These are phyloP conservation scores for Naja naja DNA, from an alignment of 2,113 vertebrate species.

Conservation along the genomic window DNA sequence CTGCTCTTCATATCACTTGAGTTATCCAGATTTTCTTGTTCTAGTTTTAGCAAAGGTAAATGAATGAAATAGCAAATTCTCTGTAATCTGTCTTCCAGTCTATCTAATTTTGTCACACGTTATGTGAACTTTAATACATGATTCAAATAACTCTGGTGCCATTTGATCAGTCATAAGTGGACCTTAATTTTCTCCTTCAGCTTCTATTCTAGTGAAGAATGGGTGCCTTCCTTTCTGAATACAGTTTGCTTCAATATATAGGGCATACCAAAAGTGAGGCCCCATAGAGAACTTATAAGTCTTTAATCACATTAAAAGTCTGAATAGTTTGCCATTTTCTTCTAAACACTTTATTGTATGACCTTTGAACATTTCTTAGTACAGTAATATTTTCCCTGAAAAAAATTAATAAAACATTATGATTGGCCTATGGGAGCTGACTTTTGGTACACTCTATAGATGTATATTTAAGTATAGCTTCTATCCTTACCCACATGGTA, in stretches of 20 bases:
- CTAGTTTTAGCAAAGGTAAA: background rate
- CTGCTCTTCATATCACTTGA: background rate
- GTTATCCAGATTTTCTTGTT: background rate
- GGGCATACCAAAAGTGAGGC: background rate
- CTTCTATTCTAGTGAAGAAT: background rate
- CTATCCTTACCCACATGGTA: background rate
- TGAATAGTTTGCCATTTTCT: background rate
- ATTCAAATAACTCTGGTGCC: background rate
- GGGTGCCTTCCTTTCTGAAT: background rate
- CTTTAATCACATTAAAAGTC: background rate
- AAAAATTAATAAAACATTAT: background rate
- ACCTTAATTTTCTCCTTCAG: background rate
- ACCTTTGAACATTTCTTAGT: background rate
- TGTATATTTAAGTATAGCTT: background rate
- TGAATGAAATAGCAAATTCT: background rate
- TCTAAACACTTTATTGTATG: background rate
- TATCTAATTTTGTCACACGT: background rate
- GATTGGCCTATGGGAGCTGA: background rate
- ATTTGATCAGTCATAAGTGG: background rate
- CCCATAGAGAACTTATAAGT: background rate
- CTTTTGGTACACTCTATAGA: background rate
- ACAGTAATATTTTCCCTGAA: background rate
- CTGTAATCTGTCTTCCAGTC: background rate
- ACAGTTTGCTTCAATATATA: background rate
- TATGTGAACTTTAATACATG: background rate